These are phyloP conservation scores for Peromyscus californicus DNA, from an alignment of 2,113 vertebrate genomes.

Conservation along the genomic window DNA sequence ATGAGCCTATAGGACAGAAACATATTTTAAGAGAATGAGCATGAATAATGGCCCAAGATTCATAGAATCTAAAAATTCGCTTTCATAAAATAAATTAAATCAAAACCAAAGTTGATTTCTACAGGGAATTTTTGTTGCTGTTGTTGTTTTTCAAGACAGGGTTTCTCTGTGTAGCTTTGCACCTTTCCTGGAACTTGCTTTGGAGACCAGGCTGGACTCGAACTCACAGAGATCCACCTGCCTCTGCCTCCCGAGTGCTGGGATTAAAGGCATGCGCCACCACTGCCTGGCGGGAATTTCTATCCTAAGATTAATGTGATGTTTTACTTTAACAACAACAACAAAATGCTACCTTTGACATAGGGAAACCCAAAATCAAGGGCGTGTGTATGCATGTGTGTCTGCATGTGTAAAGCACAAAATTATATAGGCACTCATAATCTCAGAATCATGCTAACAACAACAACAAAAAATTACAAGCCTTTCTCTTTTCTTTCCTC, in stretches of 20 bases:
- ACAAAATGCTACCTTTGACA: neutral
- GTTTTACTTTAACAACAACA: neutral
- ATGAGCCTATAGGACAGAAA: conserved; percentile 24
- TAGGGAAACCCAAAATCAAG: conserved; percentile 3
- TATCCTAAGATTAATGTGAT: neutral
- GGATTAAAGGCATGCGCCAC: too few species aligned
- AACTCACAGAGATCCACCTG: too few species aligned
- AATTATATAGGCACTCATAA: neutral
- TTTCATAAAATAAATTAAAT: conserved; percentile 17
- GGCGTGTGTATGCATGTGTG: neutral
- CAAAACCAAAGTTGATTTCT: conserved; percentile 13
- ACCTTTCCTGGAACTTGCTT: too few species aligned
- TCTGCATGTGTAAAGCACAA: neutral
- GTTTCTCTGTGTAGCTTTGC: too few species aligned
- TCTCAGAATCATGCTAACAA: neutral
- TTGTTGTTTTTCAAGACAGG: too few species aligned
- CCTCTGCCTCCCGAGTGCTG: too few species aligned
- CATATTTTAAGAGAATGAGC: neutral
- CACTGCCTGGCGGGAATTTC: too few species aligned
- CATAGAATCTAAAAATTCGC: neutral
- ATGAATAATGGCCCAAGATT: conserved; percentile 13
- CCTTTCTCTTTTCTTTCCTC: neutral
- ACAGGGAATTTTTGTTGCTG: neutral
- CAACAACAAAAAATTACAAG: neutral
- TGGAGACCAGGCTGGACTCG: too few species aligned